These are phyloP conservation scores for Nansenia antarctica DNA, from an alignment of 2,113 vertebrate genomes.

Conservation along the genomic window DNA sequence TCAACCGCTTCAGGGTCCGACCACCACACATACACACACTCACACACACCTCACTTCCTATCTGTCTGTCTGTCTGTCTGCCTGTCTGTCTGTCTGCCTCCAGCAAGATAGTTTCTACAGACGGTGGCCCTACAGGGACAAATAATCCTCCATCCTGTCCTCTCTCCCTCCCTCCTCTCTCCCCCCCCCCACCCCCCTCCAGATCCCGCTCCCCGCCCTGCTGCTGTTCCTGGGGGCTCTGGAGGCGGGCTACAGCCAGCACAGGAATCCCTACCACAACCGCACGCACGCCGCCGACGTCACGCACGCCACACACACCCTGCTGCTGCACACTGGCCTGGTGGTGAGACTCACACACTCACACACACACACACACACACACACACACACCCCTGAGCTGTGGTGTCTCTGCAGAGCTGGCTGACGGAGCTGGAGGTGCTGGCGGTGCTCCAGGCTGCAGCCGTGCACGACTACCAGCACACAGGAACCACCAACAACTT, in stretches of 20 bases:
- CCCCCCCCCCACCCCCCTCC: not conserved
- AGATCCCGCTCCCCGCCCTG: conserved; percentile 87
- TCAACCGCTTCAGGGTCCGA: conserved; percentile 89
- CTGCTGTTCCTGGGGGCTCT: conserved; percentile 87
- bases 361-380: not conserved
- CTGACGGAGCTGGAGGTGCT: conserved; percentile 92
- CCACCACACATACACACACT: conserved; percentile 3
- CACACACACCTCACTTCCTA: not conserved
- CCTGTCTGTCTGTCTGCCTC: too few species aligned
- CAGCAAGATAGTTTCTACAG: too few species aligned
- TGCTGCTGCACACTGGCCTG: conserved; percentile 88
- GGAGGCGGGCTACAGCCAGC: conserved; percentile 88
- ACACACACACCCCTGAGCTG: too few species aligned
- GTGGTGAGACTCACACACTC: conserved; percentile 76
- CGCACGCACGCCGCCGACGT: conserved; percentile 88
- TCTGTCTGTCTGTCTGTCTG: too few species aligned
- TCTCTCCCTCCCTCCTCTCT: too few species aligned
- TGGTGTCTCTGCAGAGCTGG: conserved; percentile 80
- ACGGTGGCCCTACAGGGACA: too few species aligned
- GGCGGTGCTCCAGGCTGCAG: conserved; percentile 90
- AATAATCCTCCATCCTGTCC: too few species aligned
- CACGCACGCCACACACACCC: conserved; percentile 89
- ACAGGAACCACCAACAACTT: conserved; percentile 92
- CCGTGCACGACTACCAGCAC: conserved; percentile 88
- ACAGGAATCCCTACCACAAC: conserved; percentile 90